Evolutionary conservation across 2,113 vertebrate genomes (phyloP), one percentile per base, ranked within the genome.

Genomic region (Pterophyllum scalare): DNA sequence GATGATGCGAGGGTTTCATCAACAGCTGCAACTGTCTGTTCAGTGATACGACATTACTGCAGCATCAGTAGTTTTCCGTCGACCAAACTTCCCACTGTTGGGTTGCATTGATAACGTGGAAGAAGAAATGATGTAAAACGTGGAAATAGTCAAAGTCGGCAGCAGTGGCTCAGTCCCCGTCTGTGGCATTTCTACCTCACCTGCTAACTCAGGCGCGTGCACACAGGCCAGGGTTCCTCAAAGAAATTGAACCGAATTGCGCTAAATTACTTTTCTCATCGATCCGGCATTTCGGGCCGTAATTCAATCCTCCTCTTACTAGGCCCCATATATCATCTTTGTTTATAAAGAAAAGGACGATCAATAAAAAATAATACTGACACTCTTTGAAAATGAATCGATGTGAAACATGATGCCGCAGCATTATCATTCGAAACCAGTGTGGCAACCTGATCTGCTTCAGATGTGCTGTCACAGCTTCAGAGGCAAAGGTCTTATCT

Each of bases 1-100:
- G 87, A 91, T 91, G 92, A 89, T 91, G 86, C 65, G 91, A 89
- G 59, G 87, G 88, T 92, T 94, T 90, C 87, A 87, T 93, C 90
- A 92, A 92, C 92, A 91, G 89, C 90, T 94, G 91, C 92, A 89
- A 91, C 86, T 85, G 89, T 70, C 84, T 65, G 83, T 79, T 62
- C 33, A 85, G 61, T 72, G 89, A 85, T 59, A n/a, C 86, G 24
- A 83, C 87, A 59, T 84, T 75, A 86, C 84, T 88, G 85, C 87
- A 65, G 74, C 17, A 81, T 87, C 81, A 78, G 75, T 75, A 22
- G 5, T 81, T 86, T 89, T 65, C 85, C 56, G 78, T 80, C 80
- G 17, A 75, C 86, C 87, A 82, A 91, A 93, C 87, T 85, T 77
- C 58, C 22, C 38, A 0, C 52, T 15, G 75, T 84, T 33, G 82